A percentile compares a stretch with the other conserved stretches of the same genome.
Evolutionary conservation across 1,140 invertebrate genomes (phyloP).

Genomic region (Drosophila murphyi): DNA sequence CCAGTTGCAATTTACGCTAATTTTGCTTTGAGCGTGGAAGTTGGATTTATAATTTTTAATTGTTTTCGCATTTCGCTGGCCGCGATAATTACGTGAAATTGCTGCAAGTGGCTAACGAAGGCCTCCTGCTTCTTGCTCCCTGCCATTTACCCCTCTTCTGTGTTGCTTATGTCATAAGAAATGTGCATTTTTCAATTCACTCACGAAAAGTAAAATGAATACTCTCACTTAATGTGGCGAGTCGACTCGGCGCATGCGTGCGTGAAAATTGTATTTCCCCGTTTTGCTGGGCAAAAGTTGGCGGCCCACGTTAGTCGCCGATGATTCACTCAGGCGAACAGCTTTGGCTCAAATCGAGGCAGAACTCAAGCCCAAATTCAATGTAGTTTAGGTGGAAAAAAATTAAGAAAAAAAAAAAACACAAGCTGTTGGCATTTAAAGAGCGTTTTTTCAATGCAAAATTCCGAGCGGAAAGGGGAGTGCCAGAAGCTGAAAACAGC

Average conservation of each 20-base stretch:
- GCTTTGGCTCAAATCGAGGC: conserved; percentile 16
- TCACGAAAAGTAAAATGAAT: conserved; percentile 69
- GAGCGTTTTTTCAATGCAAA: conserved; percentile 41
- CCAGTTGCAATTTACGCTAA: conserved; percentile 48
- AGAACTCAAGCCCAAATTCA: conserved; percentile 39
- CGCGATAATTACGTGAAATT: conserved; percentile 41
- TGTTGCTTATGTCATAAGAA: conserved; percentile 62
- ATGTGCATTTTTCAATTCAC: conserved; percentile 13
- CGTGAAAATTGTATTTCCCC: conserved; percentile 73
- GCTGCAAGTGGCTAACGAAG: conserved; percentile 24
- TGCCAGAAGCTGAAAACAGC: conserved; percentile 47
- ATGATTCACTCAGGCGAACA: conserved; percentile 11
- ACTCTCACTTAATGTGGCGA: conserved; percentile 65
- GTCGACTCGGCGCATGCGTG: conserved; percentile 63
- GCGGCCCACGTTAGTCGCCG: conserved; percentile 1
- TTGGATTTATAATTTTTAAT: conserved; percentile 57
- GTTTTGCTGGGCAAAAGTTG: conserved; percentile 12
- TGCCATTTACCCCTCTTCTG: background rate
- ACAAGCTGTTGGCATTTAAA: conserved; percentile 64
- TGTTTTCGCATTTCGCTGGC: conserved; percentile 37
- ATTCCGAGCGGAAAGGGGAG: conserved; percentile 63
- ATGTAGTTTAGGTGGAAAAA: conserved; percentile 35
- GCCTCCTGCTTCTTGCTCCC: background rate
- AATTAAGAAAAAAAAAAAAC: conserved; percentile 17
- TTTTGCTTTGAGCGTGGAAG: conserved; percentile 43